Conservation (phyloP, 2,797 vertebrate species). For the Oryzias dopingdopingensis region DNA sequence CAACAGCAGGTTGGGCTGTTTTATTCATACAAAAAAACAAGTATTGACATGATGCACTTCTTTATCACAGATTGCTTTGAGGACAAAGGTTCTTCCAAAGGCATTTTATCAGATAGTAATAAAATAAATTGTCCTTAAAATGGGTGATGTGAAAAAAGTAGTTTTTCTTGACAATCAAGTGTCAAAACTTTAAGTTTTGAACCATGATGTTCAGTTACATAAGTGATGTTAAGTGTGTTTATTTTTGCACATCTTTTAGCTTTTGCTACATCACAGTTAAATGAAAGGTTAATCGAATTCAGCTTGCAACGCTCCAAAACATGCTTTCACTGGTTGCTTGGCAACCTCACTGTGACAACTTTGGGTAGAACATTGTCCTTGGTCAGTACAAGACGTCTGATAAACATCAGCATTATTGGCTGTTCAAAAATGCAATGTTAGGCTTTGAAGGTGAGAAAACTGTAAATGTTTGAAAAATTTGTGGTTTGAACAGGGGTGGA, state of each 20-base stretch:
- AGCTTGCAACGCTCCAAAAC: background rate
- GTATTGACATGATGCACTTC: constrained; percentile 12
- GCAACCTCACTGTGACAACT: constrained; percentile 9
- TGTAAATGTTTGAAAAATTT: too few species aligned
- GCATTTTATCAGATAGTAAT: too few species aligned
- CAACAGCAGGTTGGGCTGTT: constrained; percentile 36
- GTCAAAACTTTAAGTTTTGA: background rate
- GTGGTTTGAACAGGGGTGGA: too few species aligned
- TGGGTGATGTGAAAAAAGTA: background rate
- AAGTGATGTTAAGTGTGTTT: background rate
- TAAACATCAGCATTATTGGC: background rate
- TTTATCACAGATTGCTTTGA: constrained; percentile 6
- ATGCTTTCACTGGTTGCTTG: constrained; percentile 6
- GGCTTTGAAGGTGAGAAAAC: background rate
- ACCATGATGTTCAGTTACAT: background rate
- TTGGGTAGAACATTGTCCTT: background rate
- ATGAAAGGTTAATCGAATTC: background rate
- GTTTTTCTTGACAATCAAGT: background rate
- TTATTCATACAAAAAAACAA: constrained; percentile 40
- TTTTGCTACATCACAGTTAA: background rate
- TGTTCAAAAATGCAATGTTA: background rate
- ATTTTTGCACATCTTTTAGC: background rate
- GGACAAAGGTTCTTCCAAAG: too few species aligned
- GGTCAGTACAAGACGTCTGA: background rate
- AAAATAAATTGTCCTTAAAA: too few species aligned